Conservation (phyloP, 2,113 vertebrate species). For the Cyanoderma ruficeps region DNA sequence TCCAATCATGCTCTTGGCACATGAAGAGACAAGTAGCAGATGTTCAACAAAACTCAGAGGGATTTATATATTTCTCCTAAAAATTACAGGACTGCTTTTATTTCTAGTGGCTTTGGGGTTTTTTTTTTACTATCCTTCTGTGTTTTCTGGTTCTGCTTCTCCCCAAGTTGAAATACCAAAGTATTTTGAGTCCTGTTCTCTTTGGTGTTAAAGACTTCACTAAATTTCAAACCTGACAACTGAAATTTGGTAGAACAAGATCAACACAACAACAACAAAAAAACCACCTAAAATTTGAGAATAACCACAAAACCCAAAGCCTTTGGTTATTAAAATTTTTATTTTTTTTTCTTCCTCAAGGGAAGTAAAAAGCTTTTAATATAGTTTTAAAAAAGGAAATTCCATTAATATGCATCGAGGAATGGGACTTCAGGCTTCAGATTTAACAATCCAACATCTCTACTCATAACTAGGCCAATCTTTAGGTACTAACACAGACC, state of each 20-base stretch:
- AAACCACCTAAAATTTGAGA: neutral
- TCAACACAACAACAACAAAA: neutral
- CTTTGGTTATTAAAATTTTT: neutral
- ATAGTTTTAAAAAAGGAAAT: neutral
- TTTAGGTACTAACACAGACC: neutral
- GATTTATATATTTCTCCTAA: neutral
- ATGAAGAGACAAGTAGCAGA: neutral
- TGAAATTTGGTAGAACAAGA: neutral
- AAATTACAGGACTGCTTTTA: neutral
- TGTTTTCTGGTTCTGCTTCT: neutral
- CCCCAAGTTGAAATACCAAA: accelerated
- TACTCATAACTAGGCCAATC: neutral
- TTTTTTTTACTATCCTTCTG: neutral
- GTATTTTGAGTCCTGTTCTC: neutral
- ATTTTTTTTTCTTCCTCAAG: neutral
- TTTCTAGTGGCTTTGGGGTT: neutral
- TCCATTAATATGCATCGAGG: neutral
- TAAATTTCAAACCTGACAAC: neutral
- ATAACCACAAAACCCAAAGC: neutral
- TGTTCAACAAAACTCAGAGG: constrained; percentile 2
- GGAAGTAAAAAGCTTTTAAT: neutral
- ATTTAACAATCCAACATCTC: neutral
- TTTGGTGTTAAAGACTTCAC: neutral
- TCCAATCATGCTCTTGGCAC: constrained; percentile 40
- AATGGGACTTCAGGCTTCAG: neutral